Evolutionary conservation across 2,113 vertebrate genomes (phyloP).

Genomic region (Mus musculus): GRCm39 chr11:96755501-96756000

Average conservation of each 20-base stretch:
- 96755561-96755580: too few relatives aligned
- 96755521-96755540: too few relatives aligned
- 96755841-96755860: background rate
- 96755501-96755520: too few relatives aligned
- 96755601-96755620: too few relatives aligned
- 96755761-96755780: background rate
- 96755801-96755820: background rate
- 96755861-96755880: background rate
- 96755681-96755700: too few relatives aligned
- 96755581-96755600: too few relatives aligned
- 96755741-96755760: background rate
- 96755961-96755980: background rate
- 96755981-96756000: too few relatives aligned
- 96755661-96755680: too few relatives aligned
- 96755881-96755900: accelerated
- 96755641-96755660: too few relatives aligned
- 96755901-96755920: background rate
- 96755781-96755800: background rate
- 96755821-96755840: background rate
- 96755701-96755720: background rate
- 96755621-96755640: too few relatives aligned
- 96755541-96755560: too few relatives aligned
- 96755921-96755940: background rate
- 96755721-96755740: background rate
- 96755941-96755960: background rate